Evolutionary conservation across 2,797 vertebrate genomes (phyloP), one percentile per base, ranked within the genome.

Genomic region (Zonotrichia albicollis): DNA sequence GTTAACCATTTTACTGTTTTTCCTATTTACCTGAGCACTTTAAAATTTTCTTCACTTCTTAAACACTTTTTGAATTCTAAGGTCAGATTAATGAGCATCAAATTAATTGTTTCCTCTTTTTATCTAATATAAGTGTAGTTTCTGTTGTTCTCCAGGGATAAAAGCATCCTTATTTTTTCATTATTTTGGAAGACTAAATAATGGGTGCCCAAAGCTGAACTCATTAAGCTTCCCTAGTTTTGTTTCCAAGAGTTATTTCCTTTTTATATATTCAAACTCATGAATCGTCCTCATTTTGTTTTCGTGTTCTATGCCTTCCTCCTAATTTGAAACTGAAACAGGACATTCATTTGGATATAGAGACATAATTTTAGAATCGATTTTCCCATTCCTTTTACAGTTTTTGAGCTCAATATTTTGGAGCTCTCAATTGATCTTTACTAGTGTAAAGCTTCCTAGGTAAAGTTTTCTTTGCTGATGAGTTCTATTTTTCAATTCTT

Each of bases 241-340:
- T 92, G 16, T 76, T 90, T 81, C 34, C 54, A 84, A 66, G 13
- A 76, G 21, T 57, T 77, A 76, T 73, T 93, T 84, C 20, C 20
- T 43, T 90, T 81, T 36, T 55, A 42, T 62, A 26, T n/a, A 74
- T 43, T 73, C 42, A 74, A 84, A 80, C 13, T 71, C 53, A 46
- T 27, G 23, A 82, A 57, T 29, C 0, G 1, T 61, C 40, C 45
- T 90, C 36, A 66, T 87, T 92, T 84, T 87, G 11, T 40, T 87
- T 79, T 87, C 11, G 38, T 40, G 32, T 84, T 75, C 60, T 73
- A 1, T 40, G 57, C 66, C 15, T 92, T 95, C 26, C 18, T 81
- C 16, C 70, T 73, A 62, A 81, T 72, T 81, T 90, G 90, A 93
- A 93, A 91, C 21, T 80, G 71, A 84, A 87, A 77, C 19, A 61